These are phyloP conservation scores for Dynastes maya DNA, from an alignment of 2,888 invertebrate genomes.

Conservation along the genomic window DNA sequence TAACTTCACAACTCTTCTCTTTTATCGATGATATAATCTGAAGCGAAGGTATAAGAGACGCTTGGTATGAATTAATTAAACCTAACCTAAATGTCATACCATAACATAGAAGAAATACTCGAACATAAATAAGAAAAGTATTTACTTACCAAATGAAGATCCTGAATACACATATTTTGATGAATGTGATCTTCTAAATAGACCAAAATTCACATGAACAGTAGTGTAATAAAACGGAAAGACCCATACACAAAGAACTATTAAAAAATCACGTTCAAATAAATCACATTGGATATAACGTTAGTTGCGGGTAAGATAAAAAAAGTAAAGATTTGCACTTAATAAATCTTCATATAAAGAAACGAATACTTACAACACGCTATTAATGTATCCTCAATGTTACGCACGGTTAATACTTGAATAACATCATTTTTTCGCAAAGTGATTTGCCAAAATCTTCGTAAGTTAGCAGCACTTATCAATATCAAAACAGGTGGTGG, in stretches of 20 bases:
- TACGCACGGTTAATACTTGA: constrained; percentile 46
- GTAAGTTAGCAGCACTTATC: constrained; percentile 50
- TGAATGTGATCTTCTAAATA: constrained; percentile 39
- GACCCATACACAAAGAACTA: constrained; percentile 53
- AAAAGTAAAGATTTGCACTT: constrained; percentile 19
- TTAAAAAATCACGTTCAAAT: constrained; percentile 43
- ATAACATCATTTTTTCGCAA: constrained; percentile 47
- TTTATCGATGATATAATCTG: neutral
- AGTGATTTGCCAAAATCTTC: constrained; percentile 50
- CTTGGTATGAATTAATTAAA: constrained; percentile 36
- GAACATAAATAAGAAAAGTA: constrained; percentile 23
- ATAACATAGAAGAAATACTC: constrained; percentile 23
- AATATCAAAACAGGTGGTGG: constrained; percentile 3
- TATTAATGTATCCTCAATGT: constrained; percentile 40
- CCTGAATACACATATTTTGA: constrained; percentile 46
- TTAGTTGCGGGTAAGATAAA: constrained; percentile 30
- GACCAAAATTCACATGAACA: constrained; percentile 37
- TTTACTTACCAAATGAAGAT: constrained; percentile 46
- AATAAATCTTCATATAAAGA: constrained; percentile 38
- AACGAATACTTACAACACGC: constrained; percentile 42
- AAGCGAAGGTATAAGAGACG: constrained; percentile 12
- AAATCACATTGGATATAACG: constrained; percentile 41
- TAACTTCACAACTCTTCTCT: no score
- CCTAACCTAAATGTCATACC: constrained; percentile 43
- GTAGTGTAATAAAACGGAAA: constrained; percentile 45